Evolutionary conservation across 2,113 vertebrate species (phyloP).

Genomic region (Xyliphius kryptos): DNA sequence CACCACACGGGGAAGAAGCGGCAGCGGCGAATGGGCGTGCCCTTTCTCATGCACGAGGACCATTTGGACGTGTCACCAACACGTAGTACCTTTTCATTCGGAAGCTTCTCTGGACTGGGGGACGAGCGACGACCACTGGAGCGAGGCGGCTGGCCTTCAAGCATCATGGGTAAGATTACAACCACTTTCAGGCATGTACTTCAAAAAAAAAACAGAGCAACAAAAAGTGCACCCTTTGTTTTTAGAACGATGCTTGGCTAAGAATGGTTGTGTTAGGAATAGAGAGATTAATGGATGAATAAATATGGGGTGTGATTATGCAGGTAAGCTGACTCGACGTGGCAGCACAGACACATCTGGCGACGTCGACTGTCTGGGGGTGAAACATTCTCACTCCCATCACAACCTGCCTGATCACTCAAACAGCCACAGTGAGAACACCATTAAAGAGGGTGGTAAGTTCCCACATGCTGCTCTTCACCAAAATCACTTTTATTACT

Average conservation of each 20-base stretch:
- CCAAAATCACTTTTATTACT: background rate
- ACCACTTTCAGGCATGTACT: too few relatives aligned
- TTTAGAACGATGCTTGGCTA: too few relatives aligned
- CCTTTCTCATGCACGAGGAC: constrained; percentile 91
- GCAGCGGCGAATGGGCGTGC: constrained; percentile 88
- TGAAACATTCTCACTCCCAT: constrained; percentile 88
- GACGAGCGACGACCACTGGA: constrained; percentile 87
- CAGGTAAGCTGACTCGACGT: constrained; percentile 87
- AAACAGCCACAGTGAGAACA: constrained; percentile 92
- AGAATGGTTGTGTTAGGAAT: too few relatives aligned
- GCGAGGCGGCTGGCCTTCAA: constrained; percentile 90
- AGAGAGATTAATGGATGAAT: too few relatives aligned
- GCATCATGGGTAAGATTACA: constrained; percentile 78
- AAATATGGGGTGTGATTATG: constrained; percentile 11
- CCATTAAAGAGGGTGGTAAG: constrained; percentile 85
- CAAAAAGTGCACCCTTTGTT: too few relatives aligned
- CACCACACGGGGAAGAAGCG: constrained; percentile 90
- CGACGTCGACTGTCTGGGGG: constrained; percentile 86
- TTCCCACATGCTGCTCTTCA: background rate
- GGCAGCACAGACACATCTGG: constrained; percentile 89
- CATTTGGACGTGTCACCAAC: constrained; percentile 94
- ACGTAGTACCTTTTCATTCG: constrained; percentile 93
- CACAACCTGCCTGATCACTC: constrained; percentile 91
- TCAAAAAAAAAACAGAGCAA: too few relatives aligned
- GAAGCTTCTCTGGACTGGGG: constrained; percentile 90